Evolutionary conservation across 2,888 invertebrate species (phyloP).

Genomic region (Trachelus troglodyta): DNA sequence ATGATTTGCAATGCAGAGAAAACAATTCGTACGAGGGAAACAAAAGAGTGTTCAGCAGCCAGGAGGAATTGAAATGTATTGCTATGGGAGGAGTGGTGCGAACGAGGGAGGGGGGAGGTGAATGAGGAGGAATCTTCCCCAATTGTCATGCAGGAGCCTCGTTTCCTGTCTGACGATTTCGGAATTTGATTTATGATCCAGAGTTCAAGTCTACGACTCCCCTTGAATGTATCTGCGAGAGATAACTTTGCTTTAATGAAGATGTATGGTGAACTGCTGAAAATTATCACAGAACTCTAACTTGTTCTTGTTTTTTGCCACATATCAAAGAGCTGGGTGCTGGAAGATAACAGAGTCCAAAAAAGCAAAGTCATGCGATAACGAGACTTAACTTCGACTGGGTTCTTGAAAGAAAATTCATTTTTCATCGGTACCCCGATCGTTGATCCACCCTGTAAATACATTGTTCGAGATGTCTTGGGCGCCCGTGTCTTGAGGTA

Average conservation of each 20-base stretch:
- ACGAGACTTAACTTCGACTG: not conserved
- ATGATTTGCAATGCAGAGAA: not conserved
- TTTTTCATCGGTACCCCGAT: not conserved
- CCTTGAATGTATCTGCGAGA: constrained; percentile 26
- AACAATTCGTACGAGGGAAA: not conserved
- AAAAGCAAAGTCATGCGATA: not conserved
- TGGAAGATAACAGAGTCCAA: not conserved
- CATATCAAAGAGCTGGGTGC: not conserved
- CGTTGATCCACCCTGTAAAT: not conserved
- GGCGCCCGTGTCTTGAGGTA: constrained; percentile 14
- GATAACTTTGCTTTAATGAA: constrained; percentile 45
- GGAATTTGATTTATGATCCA: constrained; percentile 56
- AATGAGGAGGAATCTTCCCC: constrained; percentile 3
- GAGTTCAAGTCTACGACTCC: constrained; percentile 25
- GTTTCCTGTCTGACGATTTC: constrained; percentile 50
- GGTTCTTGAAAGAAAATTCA: not conserved
- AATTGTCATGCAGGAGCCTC: constrained; percentile 45
- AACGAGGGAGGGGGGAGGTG: not conserved
- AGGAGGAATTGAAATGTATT: not conserved
- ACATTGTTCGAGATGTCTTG: not conserved
- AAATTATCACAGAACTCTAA: constrained; percentile 32
- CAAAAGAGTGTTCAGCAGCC: not conserved
- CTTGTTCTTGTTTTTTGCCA: constrained; percentile 13
- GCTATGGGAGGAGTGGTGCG: not conserved
- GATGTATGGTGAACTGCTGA: constrained; percentile 42